These are phyloP conservation scores for Trematomus bernacchii DNA, from an alignment of 2,797 vertebrate species.

Conservation along the genomic window DNA sequence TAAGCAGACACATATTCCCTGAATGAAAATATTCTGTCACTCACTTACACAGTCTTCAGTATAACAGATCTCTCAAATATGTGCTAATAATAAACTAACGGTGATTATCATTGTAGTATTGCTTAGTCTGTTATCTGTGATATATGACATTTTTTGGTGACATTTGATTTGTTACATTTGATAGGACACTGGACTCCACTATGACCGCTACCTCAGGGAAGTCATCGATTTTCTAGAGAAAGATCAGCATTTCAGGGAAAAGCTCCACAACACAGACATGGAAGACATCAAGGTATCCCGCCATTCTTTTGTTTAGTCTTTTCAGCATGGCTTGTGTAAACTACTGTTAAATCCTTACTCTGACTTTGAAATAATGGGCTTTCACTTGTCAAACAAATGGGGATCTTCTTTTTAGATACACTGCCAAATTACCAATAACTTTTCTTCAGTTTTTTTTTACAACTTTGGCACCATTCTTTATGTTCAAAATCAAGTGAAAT, in stretches of 20 bases:
- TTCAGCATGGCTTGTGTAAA: not conserved
- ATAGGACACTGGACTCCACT: constrained; percentile 97
- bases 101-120: not conserved
- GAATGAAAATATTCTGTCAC: not conserved
- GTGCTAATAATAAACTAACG: not conserved
- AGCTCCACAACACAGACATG: constrained; percentile 97
- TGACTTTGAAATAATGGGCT: not conserved
- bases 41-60: not conserved
- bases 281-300: constrained; percentile 95
- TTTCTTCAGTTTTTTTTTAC: not conserved
- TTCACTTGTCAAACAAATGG: not conserved
- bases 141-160: not conserved
- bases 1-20: not conserved
- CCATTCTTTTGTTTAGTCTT: not conserved
- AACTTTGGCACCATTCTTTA: not conserved
- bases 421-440: not conserved
- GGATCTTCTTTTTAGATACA: not conserved
- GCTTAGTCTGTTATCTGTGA: not conserved
- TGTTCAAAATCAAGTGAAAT: too few species aligned
- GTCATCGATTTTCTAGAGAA: constrained; percentile 98
- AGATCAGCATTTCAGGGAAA: constrained; percentile 97
- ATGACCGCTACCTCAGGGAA: constrained; percentile 97
- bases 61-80: not conserved
- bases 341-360: not conserved
- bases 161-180: constrained; percentile 37